Evolutionary conservation across 1,140 invertebrate species (phyloP).

Genomic region (Brachionus rubens): DNA sequence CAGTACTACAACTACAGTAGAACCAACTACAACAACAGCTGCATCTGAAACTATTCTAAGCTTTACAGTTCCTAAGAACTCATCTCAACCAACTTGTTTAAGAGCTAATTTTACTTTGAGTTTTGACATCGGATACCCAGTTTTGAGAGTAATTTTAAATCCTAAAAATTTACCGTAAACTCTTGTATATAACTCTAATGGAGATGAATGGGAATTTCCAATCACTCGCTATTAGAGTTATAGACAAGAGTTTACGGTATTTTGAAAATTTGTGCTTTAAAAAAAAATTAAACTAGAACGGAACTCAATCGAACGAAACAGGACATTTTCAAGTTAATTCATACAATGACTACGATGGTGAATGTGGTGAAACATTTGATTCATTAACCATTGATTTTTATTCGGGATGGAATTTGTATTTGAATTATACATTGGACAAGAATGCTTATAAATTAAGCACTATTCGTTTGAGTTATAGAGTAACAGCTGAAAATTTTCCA

Average conservation of each 20-base stretch:
- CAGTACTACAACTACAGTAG: slow-evolving; percentile 4
- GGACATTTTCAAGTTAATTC: background rate
- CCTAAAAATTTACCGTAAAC: background rate
- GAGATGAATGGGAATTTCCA: too few relatives aligned
- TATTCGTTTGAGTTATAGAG: background rate
- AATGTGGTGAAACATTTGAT: slow-evolving; percentile 13
- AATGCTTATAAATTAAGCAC: background rate
- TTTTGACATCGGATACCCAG: slow-evolving; percentile 20
- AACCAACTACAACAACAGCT: background rate
- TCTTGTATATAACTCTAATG: too few relatives aligned
- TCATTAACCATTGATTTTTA: background rate
- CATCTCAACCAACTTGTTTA: slow-evolving; percentile 23
- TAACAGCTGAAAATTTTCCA: background rate
- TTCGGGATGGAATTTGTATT: background rate
- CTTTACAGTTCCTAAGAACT: slow-evolving; percentile 24
- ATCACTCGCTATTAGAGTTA: too few relatives aligned
- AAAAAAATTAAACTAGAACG: background rate
- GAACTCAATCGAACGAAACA: background rate
- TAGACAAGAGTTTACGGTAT: background rate
- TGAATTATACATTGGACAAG: slow-evolving; percentile 25
- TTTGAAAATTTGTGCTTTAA: background rate
- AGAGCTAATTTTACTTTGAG: slow-evolving; percentile 24
- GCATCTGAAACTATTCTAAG: background rate
- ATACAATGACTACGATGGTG: background rate
- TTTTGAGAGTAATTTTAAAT: background rate